These are phyloP conservation scores for Dynastes tityus DNA, from an alignment of 2,888 invertebrate species.

Conservation along the genomic window DNA sequence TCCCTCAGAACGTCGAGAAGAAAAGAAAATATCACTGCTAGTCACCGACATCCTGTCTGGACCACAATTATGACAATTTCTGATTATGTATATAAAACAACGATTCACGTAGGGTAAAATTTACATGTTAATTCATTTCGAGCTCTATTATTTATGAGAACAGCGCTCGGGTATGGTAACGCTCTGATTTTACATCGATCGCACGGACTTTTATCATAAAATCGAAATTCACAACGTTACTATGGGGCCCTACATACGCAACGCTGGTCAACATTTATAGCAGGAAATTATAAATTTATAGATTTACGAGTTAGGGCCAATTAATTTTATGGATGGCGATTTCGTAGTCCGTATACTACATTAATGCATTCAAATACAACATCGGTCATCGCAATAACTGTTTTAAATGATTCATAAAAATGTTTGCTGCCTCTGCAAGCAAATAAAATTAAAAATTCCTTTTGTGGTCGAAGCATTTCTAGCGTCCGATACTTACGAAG, in stretches of 20 bases:
- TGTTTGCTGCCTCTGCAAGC: constrained; percentile 44
- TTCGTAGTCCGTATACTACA: constrained; percentile 58
- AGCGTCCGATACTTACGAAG: no score
- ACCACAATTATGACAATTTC: constrained; percentile 58
- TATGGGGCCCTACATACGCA: neutral
- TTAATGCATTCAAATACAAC: constrained; percentile 30
- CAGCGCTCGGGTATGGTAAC: constrained; percentile 49
- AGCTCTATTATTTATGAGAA: constrained; percentile 60
- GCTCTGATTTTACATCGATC: constrained; percentile 53
- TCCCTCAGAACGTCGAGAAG: neutral
- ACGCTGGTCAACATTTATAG: constrained; percentile 59
- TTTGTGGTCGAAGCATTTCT: constrained; percentile 15
- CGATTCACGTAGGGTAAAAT: constrained; percentile 49
- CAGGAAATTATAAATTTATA: constrained; percentile 66
- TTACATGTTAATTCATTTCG: constrained; percentile 61
- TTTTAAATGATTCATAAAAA: constrained; percentile 65
- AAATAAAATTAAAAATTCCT: constrained; percentile 44
- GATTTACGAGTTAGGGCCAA: constrained; percentile 67
- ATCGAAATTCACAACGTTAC: constrained; percentile 55
- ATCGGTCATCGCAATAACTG: constrained; percentile 62
- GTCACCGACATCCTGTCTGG: constrained; percentile 34
- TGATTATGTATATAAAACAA: constrained; percentile 54
- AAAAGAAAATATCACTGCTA: constrained; percentile 23
- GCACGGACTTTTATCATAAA: constrained; percentile 60
- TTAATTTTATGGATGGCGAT: constrained; percentile 66